Base-by-base conservation (phyloP, 1,140 invertebrate species). In the Eupristina koningsbergeri region DNA sequence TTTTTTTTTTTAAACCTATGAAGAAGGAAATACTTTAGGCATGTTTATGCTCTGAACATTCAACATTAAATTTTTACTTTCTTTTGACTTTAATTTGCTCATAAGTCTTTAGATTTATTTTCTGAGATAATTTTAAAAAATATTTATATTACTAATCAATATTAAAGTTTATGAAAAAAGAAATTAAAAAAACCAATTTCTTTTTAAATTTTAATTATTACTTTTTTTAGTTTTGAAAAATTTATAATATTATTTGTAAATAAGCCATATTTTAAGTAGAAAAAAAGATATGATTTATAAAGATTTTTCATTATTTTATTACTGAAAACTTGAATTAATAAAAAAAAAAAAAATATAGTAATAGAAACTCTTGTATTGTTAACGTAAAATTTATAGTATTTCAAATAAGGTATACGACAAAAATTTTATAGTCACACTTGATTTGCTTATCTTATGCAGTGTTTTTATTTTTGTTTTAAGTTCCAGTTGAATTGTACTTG, bases 391-490 rank as follows among this genome's bases (percentile, higher is more conserved):
- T 61, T 63, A 77, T 77, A 26, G 22, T 8, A 26, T 77, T 75
- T 39, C 74, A 45, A 80, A 77, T 64, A 79, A 69, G 50, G 64
- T n/a, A 61, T 22, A 71, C 64, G 77, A 79, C 83, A 80, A 83
- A 86, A 87, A 83, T 69, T 84, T 61, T 75, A 58, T 47, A 67
- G 36, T 17, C 45, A 58, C 80, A 63, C 41, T 84, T 84, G 79
- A 83, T 83, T 77, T 64, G 17, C 17, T 79, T 47, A 82, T 81
- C 80, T 80, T 58, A 58, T 58, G 29, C 74, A 71, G 47, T 81
- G 75, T 36, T 81, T 80, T n/a, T 22, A 34, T 69, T 81, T 41
- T 78, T 67, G 58, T 63, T 58, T 80, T 64, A 69, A 45, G 53
- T 39, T 69, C 31, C 22, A n/a, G 3, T 64, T 26, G 5, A 45